Evolutionary conservation across 2,797 vertebrate genomes (phyloP).

Genomic region (Parauchenoglanis ngamensis): DNA sequence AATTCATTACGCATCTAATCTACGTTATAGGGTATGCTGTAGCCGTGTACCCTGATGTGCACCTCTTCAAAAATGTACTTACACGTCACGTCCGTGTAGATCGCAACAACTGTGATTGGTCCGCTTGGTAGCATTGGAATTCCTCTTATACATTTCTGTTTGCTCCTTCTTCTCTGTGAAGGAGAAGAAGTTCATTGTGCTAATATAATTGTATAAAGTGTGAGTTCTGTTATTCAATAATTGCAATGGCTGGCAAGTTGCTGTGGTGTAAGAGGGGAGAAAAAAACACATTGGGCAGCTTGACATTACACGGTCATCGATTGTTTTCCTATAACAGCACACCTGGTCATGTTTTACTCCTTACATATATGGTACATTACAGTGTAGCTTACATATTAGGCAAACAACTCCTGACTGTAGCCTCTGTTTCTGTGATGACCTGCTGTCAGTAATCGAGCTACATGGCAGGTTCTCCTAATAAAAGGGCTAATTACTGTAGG

Average conservation of each 20-base stretch:
- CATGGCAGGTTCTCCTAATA: neutral
- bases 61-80: no score
- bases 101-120: no score
- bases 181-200: no score
- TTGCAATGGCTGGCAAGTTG: neutral
- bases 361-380: neutral
- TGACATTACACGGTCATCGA: neutral
- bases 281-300: neutral
- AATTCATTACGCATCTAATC: no score
- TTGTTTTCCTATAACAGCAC: neutral
- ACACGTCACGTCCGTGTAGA: no score
- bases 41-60: no score
- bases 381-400: neutral
- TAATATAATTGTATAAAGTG: no score
- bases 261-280: neutral
- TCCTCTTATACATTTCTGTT: no score
- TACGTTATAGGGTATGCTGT: no score
- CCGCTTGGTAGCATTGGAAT: no score
- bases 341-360: neutral
- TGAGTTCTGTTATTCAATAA: no score
- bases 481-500: neutral
- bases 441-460: neutral
- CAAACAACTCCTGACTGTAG: neutral
- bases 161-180: no score
- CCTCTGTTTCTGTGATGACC: neutral